phyloP scores from a whole-genome alignment of 2,888 invertebrate genomes.

The Sclerodermus sp. region DNA sequence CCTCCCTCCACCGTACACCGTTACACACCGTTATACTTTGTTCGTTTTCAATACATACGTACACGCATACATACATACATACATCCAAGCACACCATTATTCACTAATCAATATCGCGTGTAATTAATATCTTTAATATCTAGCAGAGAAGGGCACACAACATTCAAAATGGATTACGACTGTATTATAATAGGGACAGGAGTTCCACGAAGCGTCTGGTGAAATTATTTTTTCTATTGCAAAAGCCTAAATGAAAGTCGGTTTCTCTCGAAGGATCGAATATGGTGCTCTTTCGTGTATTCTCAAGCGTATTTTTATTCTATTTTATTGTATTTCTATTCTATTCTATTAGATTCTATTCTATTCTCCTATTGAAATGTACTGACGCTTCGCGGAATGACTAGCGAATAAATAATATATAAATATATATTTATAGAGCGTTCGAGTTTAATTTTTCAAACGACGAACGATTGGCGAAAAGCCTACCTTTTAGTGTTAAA shows the following conservation, averaged over 20 bases:
- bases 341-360: no score
- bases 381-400: constrained; percentile 48
- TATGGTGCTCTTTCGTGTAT: not conserved
- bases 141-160: not conserved
- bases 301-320: not conserved
- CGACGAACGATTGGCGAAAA: constrained; percentile 35
- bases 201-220: constrained; percentile 48
- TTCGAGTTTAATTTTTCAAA: constrained; percentile 49
- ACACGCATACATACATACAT: no score
- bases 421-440: constrained; percentile 44
- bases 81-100: not conserved
- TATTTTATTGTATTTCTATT: constrained; percentile 22
- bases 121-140: constrained; percentile 8
- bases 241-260: constrained; percentile 3
- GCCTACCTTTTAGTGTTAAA: constrained; percentile 48
- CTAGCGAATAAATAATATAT: constrained; percentile 36
- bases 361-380: no score
- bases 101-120: constrained; percentile 21
- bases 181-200: constrained; percentile 27
- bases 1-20: no score
- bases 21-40: no score
- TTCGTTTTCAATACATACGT: no score
- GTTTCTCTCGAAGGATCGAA: no score
- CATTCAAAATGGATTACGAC: constrained; percentile 4
- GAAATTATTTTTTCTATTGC: constrained; percentile 42